These are phyloP conservation scores for Mormyrus proboscirostris DNA, from an alignment of 2,797 vertebrate genomes.

Conservation along the genomic window DNA sequence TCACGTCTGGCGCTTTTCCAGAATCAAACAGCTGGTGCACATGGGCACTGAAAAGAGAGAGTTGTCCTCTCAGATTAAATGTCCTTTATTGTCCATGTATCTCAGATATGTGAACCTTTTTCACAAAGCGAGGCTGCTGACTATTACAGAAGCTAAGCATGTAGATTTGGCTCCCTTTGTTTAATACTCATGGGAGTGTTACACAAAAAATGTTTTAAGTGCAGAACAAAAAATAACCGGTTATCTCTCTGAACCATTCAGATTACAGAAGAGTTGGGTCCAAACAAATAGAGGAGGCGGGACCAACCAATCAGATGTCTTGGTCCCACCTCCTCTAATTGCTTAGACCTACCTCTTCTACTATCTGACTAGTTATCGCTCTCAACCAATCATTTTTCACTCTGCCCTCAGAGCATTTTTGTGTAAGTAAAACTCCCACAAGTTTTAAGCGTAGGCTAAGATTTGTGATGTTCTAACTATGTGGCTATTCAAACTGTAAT, in stretches of 20 bases:
- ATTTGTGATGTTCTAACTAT: not conserved
- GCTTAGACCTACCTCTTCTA: not conserved
- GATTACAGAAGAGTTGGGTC: not conserved
- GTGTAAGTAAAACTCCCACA: not conserved
- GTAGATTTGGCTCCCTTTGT: not conserved
- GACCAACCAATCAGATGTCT: not conserved
- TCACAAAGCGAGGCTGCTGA: not conserved
- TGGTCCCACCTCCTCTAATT: not conserved
- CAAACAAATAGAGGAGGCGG: no score
- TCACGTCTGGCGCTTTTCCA: not conserved
- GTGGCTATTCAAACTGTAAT: not conserved
- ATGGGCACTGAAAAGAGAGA: not conserved
- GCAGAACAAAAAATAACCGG: not conserved
- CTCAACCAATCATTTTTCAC: not conserved
- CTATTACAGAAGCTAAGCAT: not conserved
- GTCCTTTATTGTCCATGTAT: not conserved
- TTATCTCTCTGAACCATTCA: not conserved
- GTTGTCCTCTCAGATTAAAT: not conserved
- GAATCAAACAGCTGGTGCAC: not conserved
- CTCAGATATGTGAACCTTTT: not conserved
- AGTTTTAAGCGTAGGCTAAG: not conserved
- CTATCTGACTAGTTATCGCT: not conserved
- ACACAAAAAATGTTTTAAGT: not conserved
- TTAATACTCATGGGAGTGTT: not conserved
- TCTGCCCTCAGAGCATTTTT: not conserved